phyloP scores from a whole-genome alignment of 2,113 vertebrate genomes.

The Clarias gariepinus region DNA sequence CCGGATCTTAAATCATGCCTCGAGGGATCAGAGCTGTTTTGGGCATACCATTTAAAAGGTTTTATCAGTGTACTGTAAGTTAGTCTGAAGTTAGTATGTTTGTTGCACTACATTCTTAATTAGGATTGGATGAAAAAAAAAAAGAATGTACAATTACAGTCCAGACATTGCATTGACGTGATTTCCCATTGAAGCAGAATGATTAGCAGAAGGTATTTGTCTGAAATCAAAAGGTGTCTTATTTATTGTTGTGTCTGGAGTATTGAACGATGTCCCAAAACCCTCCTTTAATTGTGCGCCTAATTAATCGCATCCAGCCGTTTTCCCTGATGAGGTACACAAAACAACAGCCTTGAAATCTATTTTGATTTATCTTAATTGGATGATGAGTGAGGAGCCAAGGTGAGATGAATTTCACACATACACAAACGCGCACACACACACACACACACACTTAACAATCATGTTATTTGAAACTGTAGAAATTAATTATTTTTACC shows the following conservation, averaged over 20 bases:
- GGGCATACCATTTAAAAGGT: too few species aligned
- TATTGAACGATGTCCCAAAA: neutral
- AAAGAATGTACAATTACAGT: neutral
- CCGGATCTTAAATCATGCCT: too few species aligned
- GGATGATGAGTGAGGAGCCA: neutral
- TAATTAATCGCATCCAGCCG: slow-evolving; percentile 13
- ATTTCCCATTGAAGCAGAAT: neutral
- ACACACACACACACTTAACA: neutral
- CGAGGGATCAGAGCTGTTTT: too few species aligned
- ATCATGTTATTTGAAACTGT: neutral
- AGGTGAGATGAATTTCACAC: neutral
- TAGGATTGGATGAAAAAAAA: neutral
- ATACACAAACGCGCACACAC: neutral
- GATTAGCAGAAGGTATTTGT: slow-evolving; percentile 25
- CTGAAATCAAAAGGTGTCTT: slow-evolving; percentile 6
- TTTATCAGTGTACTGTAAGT: too few species aligned
- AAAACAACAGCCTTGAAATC: slow-evolving; percentile 1
- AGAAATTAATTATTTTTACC: too few species aligned
- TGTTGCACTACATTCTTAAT: slow-evolving; percentile 17
- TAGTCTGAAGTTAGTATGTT: neutral
- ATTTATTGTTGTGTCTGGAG: neutral
- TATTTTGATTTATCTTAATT: neutral
- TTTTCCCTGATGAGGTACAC: neutral
- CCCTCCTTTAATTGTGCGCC: neutral
- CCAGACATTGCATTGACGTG: neutral